These are phyloP conservation scores for Martes martes DNA, from an alignment of 2,113 vertebrate species.

Conservation along the genomic window DNA sequence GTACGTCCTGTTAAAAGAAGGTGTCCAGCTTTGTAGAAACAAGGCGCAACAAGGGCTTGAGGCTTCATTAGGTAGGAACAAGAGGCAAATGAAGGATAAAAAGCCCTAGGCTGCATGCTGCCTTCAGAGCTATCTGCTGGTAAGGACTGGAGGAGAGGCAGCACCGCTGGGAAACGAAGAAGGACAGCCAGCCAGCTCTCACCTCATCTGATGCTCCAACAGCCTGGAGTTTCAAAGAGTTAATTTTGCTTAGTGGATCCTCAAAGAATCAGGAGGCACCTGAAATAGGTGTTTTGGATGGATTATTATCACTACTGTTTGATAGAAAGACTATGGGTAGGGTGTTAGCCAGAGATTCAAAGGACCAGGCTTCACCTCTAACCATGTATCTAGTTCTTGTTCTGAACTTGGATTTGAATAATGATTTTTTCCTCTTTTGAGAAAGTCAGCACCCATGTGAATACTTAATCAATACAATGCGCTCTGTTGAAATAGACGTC, in stretches of 20 bases:
- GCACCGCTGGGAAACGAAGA: fast-evolving
- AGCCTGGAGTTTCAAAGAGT: neutral
- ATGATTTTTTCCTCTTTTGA: neutral
- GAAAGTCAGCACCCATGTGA: neutral
- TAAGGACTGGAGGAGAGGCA: fast-evolving
- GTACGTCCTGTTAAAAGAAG: constrained; percentile 74
- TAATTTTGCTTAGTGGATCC: neutral
- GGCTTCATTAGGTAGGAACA: constrained; percentile 77
- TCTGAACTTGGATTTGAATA: neutral
- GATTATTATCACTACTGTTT: neutral
- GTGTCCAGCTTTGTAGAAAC: constrained; percentile 69
- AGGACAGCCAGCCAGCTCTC: neutral
- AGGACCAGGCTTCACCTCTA: neutral
- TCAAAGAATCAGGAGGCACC: neutral
- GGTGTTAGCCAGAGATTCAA: neutral
- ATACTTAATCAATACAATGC: neutral
- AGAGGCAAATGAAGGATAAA: neutral
- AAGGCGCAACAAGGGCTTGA: constrained; percentile 54
- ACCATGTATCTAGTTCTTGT: neutral
- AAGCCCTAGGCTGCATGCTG: fast-evolving
- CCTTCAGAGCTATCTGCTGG: neutral
- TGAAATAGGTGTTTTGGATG: neutral
- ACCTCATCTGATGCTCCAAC: fast-evolving
- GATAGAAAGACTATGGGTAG: neutral
- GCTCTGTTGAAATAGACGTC: neutral